Conservation (phyloP, 2,888 invertebrate species). For the Trissoscelio sp. region DNA sequence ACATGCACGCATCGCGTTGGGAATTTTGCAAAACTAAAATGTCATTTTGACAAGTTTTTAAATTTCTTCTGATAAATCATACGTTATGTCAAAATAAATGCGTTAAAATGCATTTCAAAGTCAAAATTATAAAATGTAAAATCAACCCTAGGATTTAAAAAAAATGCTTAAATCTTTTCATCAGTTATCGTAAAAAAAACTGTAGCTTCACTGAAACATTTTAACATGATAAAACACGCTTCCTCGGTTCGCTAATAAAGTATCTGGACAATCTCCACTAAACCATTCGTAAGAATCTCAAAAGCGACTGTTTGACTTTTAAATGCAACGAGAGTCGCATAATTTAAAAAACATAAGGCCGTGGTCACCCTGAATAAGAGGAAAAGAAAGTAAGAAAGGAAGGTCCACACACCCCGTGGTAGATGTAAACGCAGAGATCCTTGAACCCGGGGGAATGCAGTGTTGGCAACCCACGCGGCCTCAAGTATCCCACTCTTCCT, state of each 20-base stretch:
- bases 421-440: slow-evolving; percentile 77
- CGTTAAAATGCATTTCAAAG: no score
- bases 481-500: slow-evolving; percentile 75
- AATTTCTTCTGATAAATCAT: no score
- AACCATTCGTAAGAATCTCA: slow-evolving; percentile 45
- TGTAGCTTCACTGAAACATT: slow-evolving; percentile 19
- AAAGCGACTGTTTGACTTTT: slow-evolving; percentile 55
- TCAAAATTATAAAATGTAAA: no score
- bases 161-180: no score
- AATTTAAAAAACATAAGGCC: slow-evolving; percentile 57
- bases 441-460: slow-evolving; percentile 83
- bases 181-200: no score
- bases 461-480: slow-evolving; percentile 80
- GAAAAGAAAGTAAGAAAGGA: slow-evolving; percentile 53
- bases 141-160: no score
- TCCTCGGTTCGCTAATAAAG: slow-evolving; percentile 36
- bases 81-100: no score
- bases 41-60: no score
- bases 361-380: slow-evolving; percentile 65
- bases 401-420: slow-evolving; percentile 66
- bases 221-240: slow-evolving; percentile 34
- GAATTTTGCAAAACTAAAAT: no score
- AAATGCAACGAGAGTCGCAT: slow-evolving; percentile 45
- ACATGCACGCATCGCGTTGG: background rate
- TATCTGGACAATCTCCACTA: slow-evolving; percentile 38